Base-by-base conservation (phyloP, 2,113 vertebrate species). In the Pungitius pungitius region DNA sequence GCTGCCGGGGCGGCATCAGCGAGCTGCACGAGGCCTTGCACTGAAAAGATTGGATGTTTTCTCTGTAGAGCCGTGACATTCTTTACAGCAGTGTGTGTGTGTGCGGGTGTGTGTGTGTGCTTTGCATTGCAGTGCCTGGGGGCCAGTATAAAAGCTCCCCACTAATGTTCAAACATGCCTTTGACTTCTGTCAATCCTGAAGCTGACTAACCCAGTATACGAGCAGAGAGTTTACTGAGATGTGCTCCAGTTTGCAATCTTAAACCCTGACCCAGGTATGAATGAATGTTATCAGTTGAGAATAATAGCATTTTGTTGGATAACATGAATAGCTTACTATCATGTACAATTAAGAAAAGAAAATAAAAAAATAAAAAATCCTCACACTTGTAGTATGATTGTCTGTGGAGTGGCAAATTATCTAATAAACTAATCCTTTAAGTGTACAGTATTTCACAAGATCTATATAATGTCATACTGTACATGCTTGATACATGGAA, bases 21-120 rank as follows among this genome's bases (percentile, higher is more conserved):
- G 3, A 59, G 26, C 64, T 64, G 9, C 27, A 20, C 26, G 67
- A 69, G 75, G 51, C 71, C 69, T 39, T 75, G 75, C 27, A n/a
- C 49, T 68, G 60, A 74, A 80, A 81, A 52, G 26, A 69, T 22
- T 47, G 24, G n/a, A 33, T 70, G 64, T 72, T 78, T 26, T 74
- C 13, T 61, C 35, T 73, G 69, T 42, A 59, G 26, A 72, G 49
- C 55, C 74, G 65, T 85, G 75, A 66, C 75, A 83, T 83, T 83
- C 78, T 80, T 42, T 45, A 40, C 47, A 22, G 30, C 2, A 30
- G 51, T 70, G 58, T 63, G 37, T 22, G 42, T 66, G 61, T 51
- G 26, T 43, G 42, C 49, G 75, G 42, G 45, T 49, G 47, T n/a
- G 51, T 43, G 15, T 17, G 15, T 47, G 45, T 77, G 37, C 49